A percentile compares a stretch with the other conserved stretches of the same genome.
Evolutionary conservation across 2,113 vertebrate genomes (phyloP).

Genomic region (Coturnix japonica): DNA sequence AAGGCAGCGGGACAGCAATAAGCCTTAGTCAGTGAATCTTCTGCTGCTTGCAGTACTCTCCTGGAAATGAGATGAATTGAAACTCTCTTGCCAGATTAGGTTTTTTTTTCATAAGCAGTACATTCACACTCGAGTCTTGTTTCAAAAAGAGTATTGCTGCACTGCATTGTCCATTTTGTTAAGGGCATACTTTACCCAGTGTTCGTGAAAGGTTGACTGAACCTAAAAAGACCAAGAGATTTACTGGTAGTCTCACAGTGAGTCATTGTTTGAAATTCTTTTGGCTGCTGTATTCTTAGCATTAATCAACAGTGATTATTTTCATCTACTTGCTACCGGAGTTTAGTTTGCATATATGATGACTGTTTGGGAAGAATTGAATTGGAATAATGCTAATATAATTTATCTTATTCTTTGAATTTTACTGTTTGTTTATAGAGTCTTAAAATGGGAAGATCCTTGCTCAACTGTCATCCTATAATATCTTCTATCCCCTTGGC

Average conservation of each 20-base stretch:
- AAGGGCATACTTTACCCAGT: background rate
- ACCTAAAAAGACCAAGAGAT: background rate
- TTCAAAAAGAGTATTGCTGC: background rate
- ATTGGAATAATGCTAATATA: background rate
- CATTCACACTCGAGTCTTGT: background rate
- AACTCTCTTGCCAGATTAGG: background rate
- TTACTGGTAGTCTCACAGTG: background rate
- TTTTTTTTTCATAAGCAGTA: background rate
- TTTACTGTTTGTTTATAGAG: background rate
- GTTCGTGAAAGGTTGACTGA: background rate
- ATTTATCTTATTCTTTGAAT: background rate
- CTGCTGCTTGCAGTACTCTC: background rate
- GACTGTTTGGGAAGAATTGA: background rate
- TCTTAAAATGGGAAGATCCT: background rate
- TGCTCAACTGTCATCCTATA: background rate
- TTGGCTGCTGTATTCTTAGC: conserved; percentile 2
- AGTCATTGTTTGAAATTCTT: conserved; percentile 27
- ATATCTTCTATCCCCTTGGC: background rate
- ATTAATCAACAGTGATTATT: conserved; percentile 39
- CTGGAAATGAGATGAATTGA: background rate
- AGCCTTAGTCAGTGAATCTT: background rate
- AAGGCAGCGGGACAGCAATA: background rate
- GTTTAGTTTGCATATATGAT: background rate
- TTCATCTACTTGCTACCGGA: conserved; percentile 21
- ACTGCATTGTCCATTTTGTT: background rate